Evolutionary conservation across 1,140 invertebrate species (phyloP), one percentile per base, ranked within the genome.

Genomic region (Caenorhabditis latens): DNA sequence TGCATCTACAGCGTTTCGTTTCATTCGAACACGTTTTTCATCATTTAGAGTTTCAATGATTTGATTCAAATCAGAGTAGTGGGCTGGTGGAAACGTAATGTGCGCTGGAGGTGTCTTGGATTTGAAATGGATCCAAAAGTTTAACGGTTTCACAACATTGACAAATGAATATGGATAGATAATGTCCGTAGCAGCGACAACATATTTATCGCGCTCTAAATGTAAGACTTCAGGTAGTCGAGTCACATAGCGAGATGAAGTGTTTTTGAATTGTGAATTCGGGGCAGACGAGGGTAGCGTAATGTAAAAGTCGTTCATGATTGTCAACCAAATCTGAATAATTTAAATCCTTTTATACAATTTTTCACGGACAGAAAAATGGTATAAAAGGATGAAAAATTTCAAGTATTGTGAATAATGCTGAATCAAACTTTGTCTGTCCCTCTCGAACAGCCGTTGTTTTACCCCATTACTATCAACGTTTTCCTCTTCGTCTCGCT

Each of bases 41-140:
- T 32, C 57, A 19, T 58, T 58, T 58, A 58, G 57, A 16, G 57
- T n/a, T n/a, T n/a, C n/a, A n/a, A 58, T 19, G 6, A 58, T 21
- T 7, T 58, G 14, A 58, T 16, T n/a, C 13, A 58, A 6, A 21
- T 58, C n/a, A 21, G 13, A 7, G n/a, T 58, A 58, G 6, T 58
- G 57, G 14, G 57, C 57, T 19, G 57, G 6, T 16, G 57, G 57
- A 58, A 58, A 58, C 1, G 57, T 32, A 32, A 32, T 32, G 32
- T 58, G 57, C 1, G 16, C 13, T n/a, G 7, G 57, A 58, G 14
- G 13, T 11, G 57, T 58, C 8, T 19, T n/a, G 13, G 14, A n/a
- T 58, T 58, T 58, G 57, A 58, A 58, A 58, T 58, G 57, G 19
- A 58, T 58, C 57, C 57, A 58, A 58, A 16, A 58, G 7, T 58